Percentiles rank a stretch among this genome's conserved stretches.
phyloP scores from a whole-genome alignment of 2,888 invertebrate genomes.

The Drosophila macrothrix region DNA sequence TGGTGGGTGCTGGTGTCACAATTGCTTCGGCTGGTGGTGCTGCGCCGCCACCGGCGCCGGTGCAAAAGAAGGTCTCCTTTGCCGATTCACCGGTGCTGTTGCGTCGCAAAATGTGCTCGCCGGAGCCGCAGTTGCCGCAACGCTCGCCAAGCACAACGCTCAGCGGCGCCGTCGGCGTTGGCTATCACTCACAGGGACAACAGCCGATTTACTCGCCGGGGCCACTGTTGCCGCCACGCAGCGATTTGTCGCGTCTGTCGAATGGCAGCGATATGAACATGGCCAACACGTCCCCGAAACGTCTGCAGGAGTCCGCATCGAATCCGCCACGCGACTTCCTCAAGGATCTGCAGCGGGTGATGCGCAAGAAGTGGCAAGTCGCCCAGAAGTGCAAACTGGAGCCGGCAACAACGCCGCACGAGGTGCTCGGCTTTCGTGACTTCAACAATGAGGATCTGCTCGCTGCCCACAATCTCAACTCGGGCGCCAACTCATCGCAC shows the following conservation, averaged over 20 bases:
- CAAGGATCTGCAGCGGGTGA: conserved; percentile 95
- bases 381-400: conserved; percentile 96
- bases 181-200: conserved; percentile 41
- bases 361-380: conserved; percentile 97
- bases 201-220: conserved; percentile 76
- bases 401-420: conserved; percentile 94
- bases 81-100: conserved; percentile 85
- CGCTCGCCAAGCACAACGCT: conserved; percentile 71
- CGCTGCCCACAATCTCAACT: conserved; percentile 82
- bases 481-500: conserved; percentile 81
- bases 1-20: background rate
- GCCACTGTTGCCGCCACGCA: conserved; percentile 91
- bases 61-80: conserved; percentile 84
- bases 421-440: conserved; percentile 95
- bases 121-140: conserved; percentile 80
- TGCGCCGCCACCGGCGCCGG: conserved; percentile 54
- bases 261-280: conserved; percentile 54
- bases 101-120: conserved; percentile 85
- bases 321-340: conserved; percentile 93
- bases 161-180: conserved; percentile 22
- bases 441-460: conserved; percentile 87
- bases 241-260: conserved; percentile 90
- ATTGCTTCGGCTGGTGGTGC: background rate
- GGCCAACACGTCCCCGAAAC: conserved; percentile 92
- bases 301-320: conserved; percentile 89